These are phyloP conservation scores for Sycophaga agraensis DNA, from an alignment of 1,140 invertebrate species.

Conservation along the genomic window DNA sequence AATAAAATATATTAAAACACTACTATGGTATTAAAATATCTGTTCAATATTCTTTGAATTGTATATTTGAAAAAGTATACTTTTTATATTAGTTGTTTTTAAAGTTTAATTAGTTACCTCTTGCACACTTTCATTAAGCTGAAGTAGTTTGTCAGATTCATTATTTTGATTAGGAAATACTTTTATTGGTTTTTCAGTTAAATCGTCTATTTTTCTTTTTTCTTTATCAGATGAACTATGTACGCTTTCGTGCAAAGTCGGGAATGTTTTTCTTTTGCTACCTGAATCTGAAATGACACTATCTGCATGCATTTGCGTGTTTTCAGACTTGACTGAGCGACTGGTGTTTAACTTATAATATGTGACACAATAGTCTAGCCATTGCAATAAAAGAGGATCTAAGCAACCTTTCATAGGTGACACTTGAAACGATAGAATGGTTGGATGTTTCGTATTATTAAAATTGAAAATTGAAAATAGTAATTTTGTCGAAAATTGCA, in stretches of 20 bases:
- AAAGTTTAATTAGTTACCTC: slow-evolving; percentile 38
- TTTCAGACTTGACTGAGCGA: slow-evolving; percentile 33
- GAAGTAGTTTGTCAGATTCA: slow-evolving; percentile 46
- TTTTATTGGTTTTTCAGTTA: slow-evolving; percentile 44
- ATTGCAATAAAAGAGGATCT: slow-evolving; percentile 65
- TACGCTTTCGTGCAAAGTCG: slow-evolving; percentile 53
- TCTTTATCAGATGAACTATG: slow-evolving; percentile 55
- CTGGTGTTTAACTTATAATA: slow-evolving; percentile 43
- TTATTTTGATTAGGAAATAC: slow-evolving; percentile 38
- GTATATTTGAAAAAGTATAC: too few species aligned
- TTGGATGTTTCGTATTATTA: slow-evolving; percentile 54
- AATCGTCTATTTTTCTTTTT: slow-evolving; percentile 43
- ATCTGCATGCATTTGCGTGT: slow-evolving; percentile 45
- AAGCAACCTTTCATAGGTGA: slow-evolving; percentile 62
- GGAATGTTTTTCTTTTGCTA: slow-evolving; percentile 50
- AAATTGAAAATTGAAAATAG: too few species aligned
- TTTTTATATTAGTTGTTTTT: too few species aligned
- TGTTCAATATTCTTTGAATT: too few species aligned
- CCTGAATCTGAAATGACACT: slow-evolving; percentile 47
- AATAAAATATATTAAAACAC: too few species aligned
- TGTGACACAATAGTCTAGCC: slow-evolving; percentile 62
- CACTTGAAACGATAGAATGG: slow-evolving; percentile 62
- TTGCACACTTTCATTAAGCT: slow-evolving; percentile 44
- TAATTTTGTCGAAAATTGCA: slow-evolving; percentile 59
- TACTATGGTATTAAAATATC: too few species aligned